Percentiles rank a stretch among this genome's conserved stretches.
These are phyloP conservation scores for Barnardius zonarius DNA, from an alignment of 2,113 vertebrate species.

Conservation along the genomic window DNA sequence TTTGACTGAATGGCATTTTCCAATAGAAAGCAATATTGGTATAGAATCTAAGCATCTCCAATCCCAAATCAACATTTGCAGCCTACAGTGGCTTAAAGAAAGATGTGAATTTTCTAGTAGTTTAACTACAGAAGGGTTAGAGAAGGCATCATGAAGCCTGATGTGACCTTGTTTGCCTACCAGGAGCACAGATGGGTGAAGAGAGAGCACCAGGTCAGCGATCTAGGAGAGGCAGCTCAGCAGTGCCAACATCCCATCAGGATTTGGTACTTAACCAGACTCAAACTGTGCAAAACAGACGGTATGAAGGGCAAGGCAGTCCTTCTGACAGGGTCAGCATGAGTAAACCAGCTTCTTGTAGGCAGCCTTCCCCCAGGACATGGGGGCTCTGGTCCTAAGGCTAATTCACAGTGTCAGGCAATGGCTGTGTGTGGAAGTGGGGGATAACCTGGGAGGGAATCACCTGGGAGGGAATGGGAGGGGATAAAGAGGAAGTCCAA, in stretches of 20 bases:
- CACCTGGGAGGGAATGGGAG: not conserved
- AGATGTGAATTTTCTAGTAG: not conserved
- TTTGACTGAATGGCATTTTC: not conserved
- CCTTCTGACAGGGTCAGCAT: not conserved
- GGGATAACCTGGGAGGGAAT: not conserved
- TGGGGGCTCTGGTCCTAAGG: not conserved
- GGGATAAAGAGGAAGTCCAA: not conserved
- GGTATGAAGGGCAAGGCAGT: not conserved
- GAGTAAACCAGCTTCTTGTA: not conserved
- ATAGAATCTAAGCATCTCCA: not conserved
- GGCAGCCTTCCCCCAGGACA: not conserved
- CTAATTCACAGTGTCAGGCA: not conserved
- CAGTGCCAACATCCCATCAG: not conserved
- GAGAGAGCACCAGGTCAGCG: not conserved
- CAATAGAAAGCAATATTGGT: not conserved
- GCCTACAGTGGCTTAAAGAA: not conserved
- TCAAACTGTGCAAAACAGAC: not conserved
- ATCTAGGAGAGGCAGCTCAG: not conserved
- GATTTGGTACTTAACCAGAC: not conserved
- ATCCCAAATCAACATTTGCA: not conserved
- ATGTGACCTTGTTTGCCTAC: not conserved
- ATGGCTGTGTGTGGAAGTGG: accelerated
- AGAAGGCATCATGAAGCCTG: not conserved
- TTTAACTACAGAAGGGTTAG: not conserved
- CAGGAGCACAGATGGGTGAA: not conserved